Evolutionary conservation across 2,888 invertebrate species (phyloP).

Genomic region (Cheilosia vulpina): DNA sequence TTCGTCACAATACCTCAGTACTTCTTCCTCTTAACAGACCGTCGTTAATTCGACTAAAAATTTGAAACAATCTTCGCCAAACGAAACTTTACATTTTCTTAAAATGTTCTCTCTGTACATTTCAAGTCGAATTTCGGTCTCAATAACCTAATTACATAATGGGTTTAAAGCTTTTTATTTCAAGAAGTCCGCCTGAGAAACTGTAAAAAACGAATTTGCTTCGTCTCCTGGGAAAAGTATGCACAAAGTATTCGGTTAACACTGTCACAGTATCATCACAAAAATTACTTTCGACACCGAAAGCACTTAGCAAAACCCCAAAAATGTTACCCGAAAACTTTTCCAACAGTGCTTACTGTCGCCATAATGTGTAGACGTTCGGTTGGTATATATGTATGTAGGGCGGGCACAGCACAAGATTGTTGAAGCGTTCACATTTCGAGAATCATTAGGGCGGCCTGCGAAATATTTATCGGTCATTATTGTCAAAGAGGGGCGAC

Average conservation of each 20-base stretch:
- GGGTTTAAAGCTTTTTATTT: constrained; percentile 27
- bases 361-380: constrained; percentile 30
- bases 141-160: constrained; percentile 46
- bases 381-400: not conserved
- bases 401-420: not conserved
- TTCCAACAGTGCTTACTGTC: constrained; percentile 40
- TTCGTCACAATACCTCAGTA: too few relatives aligned
- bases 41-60: not conserved
- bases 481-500: constrained; percentile 1
- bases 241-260: constrained; percentile 65
- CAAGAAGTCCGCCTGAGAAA: not conserved
- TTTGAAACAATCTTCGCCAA: constrained; percentile 3
- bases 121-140: constrained; percentile 30
- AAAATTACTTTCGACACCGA: constrained; percentile 51
- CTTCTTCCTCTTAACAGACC: too few relatives aligned
- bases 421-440: constrained; percentile 33
- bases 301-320: constrained; percentile 62
- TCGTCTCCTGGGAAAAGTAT: constrained; percentile 51
- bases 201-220: not conserved
- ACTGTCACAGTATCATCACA: constrained; percentile 52
- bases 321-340: constrained; percentile 47
- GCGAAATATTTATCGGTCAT: constrained; percentile 49
- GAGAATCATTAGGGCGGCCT: constrained; percentile 30
- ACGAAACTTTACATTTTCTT: not conserved
- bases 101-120: not conserved